Percentiles rank a stretch among this genome's conserved stretches.
These are phyloP conservation scores for Cerceris rybyensis DNA, from an alignment of 2,888 invertebrate species.

Conservation along the genomic window DNA sequence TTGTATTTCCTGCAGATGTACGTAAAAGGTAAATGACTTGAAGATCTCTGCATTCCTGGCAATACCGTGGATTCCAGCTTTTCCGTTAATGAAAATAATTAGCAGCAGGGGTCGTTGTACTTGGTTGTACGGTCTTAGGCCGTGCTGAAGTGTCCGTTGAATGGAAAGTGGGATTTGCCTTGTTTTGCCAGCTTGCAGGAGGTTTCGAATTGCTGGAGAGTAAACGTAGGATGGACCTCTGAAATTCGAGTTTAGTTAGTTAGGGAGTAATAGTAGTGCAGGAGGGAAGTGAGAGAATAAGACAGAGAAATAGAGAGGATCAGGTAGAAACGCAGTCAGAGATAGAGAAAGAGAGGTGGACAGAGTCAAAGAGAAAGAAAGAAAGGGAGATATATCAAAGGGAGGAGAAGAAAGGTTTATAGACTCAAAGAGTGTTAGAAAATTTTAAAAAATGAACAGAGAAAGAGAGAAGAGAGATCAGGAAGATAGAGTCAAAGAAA, in stretches of 20 bases:
- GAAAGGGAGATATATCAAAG: too few relatives aligned
- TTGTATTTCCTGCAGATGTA: constrained; percentile 34
- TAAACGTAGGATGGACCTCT: neutral
- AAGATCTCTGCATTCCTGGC: constrained; percentile 43
- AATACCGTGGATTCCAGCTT: constrained; percentile 56
- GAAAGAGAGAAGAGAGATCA: too few relatives aligned
- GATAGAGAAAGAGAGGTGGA: too few relatives aligned
- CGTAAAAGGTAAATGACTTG: constrained; percentile 42
- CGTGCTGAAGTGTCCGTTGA: constrained; percentile 55
- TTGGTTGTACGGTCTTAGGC: constrained; percentile 43
- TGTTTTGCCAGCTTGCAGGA: constrained; percentile 43
- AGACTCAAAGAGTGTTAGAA: too few relatives aligned
- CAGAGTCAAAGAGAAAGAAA: too few relatives aligned
- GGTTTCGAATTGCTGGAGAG: constrained; percentile 33
- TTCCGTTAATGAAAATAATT: constrained; percentile 75
- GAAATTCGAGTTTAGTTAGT: constrained; percentile 23
- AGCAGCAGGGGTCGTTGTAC: constrained; percentile 58
- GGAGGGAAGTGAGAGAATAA: too few relatives aligned
- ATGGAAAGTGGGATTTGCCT: constrained; percentile 61
- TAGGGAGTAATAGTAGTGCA: neutral
- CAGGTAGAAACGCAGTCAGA: too few relatives aligned
- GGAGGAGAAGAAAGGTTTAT: too few relatives aligned
- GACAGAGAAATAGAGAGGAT: too few relatives aligned
- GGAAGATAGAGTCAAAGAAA: too few relatives aligned
- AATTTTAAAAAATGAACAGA: too few relatives aligned